Conservation (phyloP, 1,140 invertebrate species). For the Aphis craccivora region DNA sequence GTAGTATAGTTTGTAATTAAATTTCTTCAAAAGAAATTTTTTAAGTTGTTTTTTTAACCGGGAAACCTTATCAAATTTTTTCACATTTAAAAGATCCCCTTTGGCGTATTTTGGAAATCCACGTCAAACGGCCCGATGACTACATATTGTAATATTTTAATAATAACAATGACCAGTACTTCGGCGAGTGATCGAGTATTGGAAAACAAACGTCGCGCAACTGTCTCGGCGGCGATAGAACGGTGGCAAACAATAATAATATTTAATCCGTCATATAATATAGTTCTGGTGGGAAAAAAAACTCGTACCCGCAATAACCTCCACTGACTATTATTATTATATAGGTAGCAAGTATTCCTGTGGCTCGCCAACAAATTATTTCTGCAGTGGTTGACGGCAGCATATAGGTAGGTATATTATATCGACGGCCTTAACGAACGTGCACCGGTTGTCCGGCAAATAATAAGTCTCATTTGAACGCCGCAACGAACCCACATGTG, state of each 20-base stretch:
- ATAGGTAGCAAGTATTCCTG: neutral
- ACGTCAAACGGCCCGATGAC: neutral
- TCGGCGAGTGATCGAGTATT: neutral
- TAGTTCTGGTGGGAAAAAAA: neutral
- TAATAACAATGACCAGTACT: neutral
- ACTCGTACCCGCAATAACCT: neutral
- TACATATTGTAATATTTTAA: neutral
- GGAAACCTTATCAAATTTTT: neutral
- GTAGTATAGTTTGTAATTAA: neutral
- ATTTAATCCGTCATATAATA: neutral
- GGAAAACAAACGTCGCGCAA: neutral
- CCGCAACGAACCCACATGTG: neutral
- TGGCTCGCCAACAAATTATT: neutral
- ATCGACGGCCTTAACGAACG: neutral
- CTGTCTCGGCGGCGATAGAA: neutral
- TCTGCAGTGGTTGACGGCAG: neutral
- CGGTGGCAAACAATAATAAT: neutral
- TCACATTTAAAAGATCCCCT: neutral
- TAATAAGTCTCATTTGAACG: slow-evolving; percentile 2
- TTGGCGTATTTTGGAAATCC: neutral
- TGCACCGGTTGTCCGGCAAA: neutral
- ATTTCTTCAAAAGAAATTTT: neutral
- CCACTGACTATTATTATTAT: too few species aligned
- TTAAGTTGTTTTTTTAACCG: neutral
- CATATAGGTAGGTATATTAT: neutral